Base-by-base conservation (phyloP, 2,888 invertebrate genomes). In the Glaucopsyche alexis region DNA sequence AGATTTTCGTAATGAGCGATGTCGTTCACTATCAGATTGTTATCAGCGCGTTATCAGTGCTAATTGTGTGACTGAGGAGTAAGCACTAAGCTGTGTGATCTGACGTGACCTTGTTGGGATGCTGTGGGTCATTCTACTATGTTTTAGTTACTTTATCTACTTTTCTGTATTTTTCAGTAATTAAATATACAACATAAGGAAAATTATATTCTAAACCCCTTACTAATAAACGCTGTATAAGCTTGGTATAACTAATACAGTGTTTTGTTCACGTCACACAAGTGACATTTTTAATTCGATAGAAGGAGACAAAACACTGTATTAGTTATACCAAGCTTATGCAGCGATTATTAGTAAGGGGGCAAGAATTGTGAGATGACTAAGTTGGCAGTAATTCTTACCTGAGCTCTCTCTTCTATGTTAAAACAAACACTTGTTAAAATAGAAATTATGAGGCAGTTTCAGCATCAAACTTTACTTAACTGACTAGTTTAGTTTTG, bases 21-120 rank as follows among this genome's bases (percentile, higher is more conserved):
- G 75, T 60, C 49, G 76, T 77, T 55, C 67, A 13, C 55, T 82
- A 80, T 80, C 80, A 77, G 77, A 77, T 76, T 75, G 75, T 74
- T 75, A 76, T 76, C 75, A 72, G 72, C 79, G 79, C 71, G 77
- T 83, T 85, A 85, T 85, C 85, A 81, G 80, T 77, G 77, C 78
- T 84, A 84, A 85, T 85, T 83, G 82, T 79, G 76, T 76, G 79
- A 77, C 76, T 75, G 74, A 79, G 78, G 78, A 81, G 80, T 76
- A 77, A 75, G 71, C 76, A 79, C 79, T 80, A 80, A 79, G 80
- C 81, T 77, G 76, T 66, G 74, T 75, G 78, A 79, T 79, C 81
- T 78, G 65, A 65, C 52, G 60, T 77, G 83, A 81, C 84, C 84
- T 85, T 84, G 84, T 71, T 72, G 71, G 76, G 79, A 78, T 75